Evolutionary conservation across 2,113 vertebrate genomes (phyloP).

Genomic region (Cololabis saira): DNA sequence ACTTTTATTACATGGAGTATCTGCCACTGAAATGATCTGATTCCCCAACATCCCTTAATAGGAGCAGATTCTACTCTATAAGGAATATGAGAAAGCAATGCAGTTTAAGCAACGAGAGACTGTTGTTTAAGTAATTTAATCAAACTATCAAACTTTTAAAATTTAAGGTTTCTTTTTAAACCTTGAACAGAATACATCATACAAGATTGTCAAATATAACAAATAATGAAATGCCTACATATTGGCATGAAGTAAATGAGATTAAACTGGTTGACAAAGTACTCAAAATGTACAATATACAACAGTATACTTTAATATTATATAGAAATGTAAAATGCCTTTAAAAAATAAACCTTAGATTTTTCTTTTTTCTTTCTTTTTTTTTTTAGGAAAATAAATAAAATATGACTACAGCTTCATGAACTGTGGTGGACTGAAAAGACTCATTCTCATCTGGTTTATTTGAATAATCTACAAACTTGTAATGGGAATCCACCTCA

Average conservation of each 20-base stretch:
- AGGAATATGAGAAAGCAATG: too few species aligned
- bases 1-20: neutral
- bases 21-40: neutral
- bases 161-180: conserved; percentile 29
- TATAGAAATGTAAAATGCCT: conserved; percentile 80
- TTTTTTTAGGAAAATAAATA: conserved; percentile 97
- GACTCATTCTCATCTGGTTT: conserved; percentile 40
- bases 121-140: conserved; percentile 67
- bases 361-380: conserved; percentile 13
- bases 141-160: conserved; percentile 60
- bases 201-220: conserved; percentile 84
- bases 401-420: conserved; percentile 89
- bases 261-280: conserved; percentile 61
- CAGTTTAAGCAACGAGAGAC: neutral
- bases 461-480: conserved; percentile 29
- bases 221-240: conserved; percentile 72
- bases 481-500: conserved; percentile 38
- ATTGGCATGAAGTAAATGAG: conserved; percentile 65
- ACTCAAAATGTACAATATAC: conserved; percentile 73
- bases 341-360: conserved; percentile 82
- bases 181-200: conserved; percentile 65
- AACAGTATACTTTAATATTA: conserved; percentile 78
- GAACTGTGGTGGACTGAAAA: conserved; percentile 63
- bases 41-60: neutral
- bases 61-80: neutral